Conservation (phyloP, 1,140 invertebrate species). For the Ylistrum balloti region DNA sequence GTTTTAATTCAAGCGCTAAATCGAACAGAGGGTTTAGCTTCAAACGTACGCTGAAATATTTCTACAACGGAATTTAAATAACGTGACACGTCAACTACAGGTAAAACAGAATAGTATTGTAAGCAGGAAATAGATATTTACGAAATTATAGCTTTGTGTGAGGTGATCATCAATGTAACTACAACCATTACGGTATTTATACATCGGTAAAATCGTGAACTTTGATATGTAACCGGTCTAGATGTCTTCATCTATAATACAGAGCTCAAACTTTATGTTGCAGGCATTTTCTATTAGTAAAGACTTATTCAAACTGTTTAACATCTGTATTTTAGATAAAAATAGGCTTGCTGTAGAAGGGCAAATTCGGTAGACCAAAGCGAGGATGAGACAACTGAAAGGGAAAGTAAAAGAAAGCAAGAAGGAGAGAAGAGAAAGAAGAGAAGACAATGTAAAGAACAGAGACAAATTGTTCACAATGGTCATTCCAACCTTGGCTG, state of each 20-base stretch:
- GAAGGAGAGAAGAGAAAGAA: constrained; percentile 92
- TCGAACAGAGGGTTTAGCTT: neutral
- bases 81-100: neutral
- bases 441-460: constrained; percentile 90
- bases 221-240: too few relatives aligned
- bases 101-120: too few relatives aligned
- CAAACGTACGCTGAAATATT: neutral
- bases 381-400: constrained; percentile 89
- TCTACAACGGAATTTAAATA: neutral
- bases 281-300: too few relatives aligned
- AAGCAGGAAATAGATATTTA: too few relatives aligned
- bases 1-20: neutral
- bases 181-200: too few relatives aligned
- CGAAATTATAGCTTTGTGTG: neutral
- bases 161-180: neutral
- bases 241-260: too few relatives aligned
- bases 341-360: too few relatives aligned
- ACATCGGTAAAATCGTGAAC: too few relatives aligned
- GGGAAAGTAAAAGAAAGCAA: constrained; percentile 89
- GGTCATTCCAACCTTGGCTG: constrained; percentile 87
- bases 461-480: constrained; percentile 90
- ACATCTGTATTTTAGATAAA: too few relatives aligned
- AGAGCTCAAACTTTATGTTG: too few relatives aligned
- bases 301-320: too few relatives aligned
- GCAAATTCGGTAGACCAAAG: neutral